Conservation (phyloP, 1,140 invertebrate genomes). For the Drusus annulatus region DNA sequence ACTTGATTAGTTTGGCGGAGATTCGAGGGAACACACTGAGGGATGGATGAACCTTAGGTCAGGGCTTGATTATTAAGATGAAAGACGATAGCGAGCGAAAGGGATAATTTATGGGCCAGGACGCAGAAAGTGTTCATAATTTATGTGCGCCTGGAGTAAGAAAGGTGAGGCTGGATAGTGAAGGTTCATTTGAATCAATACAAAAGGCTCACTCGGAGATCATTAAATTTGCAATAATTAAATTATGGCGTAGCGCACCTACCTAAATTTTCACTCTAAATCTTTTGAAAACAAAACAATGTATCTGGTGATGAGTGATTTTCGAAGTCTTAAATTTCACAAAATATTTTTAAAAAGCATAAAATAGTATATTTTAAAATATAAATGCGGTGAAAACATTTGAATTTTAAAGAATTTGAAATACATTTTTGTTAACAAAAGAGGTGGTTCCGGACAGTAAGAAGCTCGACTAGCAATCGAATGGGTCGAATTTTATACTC, state of each 20-base stretch:
- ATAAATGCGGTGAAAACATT: too few relatives aligned
- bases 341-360: too few relatives aligned
- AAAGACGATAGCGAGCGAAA: constrained; percentile 57
- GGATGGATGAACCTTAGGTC: constrained; percentile 51
- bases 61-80: constrained; percentile 58
- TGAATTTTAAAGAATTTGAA: too few relatives aligned
- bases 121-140: constrained; percentile 55
- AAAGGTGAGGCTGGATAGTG: constrained; percentile 9
- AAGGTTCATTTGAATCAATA: constrained; percentile 33
- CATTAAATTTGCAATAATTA: constrained; percentile 6
- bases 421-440: too few relatives aligned
- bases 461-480: too few relatives aligned
- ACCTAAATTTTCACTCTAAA: too few relatives aligned
- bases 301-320: too few relatives aligned
- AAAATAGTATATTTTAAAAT: too few relatives aligned
- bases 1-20: constrained; percentile 35
- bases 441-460: too few relatives aligned
- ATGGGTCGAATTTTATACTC: too few relatives aligned
- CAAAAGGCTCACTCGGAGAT: background rate
- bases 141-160: constrained; percentile 47
- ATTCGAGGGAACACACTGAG: constrained; percentile 45
- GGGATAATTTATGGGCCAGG: constrained; percentile 59
- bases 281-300: too few relatives aligned
- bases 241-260: background rate
- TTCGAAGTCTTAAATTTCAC: too few relatives aligned